Evolutionary conservation across 2,888 invertebrate species (phyloP), one percentile per base, ranked within the genome.

Genomic region (Diarsia brunnea): DNA sequence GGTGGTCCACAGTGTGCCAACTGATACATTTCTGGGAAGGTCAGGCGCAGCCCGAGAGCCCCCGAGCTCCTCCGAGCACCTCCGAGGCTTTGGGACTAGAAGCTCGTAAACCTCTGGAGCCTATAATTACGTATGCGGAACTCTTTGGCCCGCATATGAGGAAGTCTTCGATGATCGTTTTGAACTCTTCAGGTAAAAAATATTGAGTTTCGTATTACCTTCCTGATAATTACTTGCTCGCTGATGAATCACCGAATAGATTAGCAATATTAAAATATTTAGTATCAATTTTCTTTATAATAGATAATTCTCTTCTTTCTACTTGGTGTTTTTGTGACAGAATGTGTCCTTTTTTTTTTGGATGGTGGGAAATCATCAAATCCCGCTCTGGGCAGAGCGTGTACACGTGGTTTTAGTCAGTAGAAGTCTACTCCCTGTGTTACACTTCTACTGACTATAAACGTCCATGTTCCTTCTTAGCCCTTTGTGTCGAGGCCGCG

Each of bases 21-120:
- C 89, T 89, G 90, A 87, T 90, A 92, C 90, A 91, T 88, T 96
- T 96, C 96, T 95, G 82, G 92, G 96, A 96, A 96, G 95, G 95
- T 94, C 94, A 94, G 89, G 80, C 69, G 43, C 64, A 81, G 60
- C 31, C 88, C 89, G 90, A 91, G 90, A 64, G 68, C 60, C 84
- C 67, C 73, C 58, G 58, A 91, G 61, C 43, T 21, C 49, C 64
- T 78, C 60, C 51, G 21, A 91, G 38, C 16, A 63, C 49, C 64
- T 78, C 60, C 60, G 24, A 77, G 90, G 73, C 89, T 86, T 91
- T 92, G 90, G 90, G 91, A 88, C 93, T 94, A 94, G 93, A 89
- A 91, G 90, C 92, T 93, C 92, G 91, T 93, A 93, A 95, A 94
- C 88, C 72, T 76, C 75, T 72, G 75, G 65, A 69, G 31, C 73